phyloP scores from a whole-genome alignment of 2,113 vertebrate species.

The Pygoscelis antarcticus region DNA sequence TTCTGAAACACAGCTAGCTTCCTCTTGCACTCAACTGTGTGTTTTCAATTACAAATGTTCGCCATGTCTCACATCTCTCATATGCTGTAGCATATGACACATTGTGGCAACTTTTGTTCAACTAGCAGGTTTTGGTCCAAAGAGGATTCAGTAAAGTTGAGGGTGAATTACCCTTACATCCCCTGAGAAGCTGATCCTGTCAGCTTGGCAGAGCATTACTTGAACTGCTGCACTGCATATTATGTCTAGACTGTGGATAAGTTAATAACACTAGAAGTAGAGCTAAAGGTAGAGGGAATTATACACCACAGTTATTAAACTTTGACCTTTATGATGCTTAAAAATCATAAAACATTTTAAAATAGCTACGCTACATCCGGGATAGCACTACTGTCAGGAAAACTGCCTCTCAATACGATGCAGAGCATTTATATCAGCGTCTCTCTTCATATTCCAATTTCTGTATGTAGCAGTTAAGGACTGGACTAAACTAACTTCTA shows the following conservation, averaged over 20 bases:
- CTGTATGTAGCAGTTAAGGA: background rate
- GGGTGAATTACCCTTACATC: slow-evolving; percentile 26
- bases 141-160: slow-evolving; percentile 38
- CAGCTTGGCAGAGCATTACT: slow-evolving; percentile 22
- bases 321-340: slow-evolving; percentile 59
- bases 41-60: slow-evolving; percentile 22
- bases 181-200: slow-evolving; percentile 32
- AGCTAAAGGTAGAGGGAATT: slow-evolving; percentile 39
- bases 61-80: background rate
- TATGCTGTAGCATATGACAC: background rate
- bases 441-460: background rate
- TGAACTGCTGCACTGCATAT: background rate
- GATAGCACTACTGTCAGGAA: background rate
- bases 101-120: slow-evolving; percentile 46
- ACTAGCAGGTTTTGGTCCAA: slow-evolving; percentile 33
- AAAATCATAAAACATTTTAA: slow-evolving; percentile 50
- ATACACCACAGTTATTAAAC: slow-evolving; percentile 16
- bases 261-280: slow-evolving; percentile 44
- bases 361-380: background rate
- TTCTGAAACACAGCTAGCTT: background rate
- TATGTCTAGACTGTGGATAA: slow-evolving; percentile 14
- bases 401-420: background rate
- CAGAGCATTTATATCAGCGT: background rate
- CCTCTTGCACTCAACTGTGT: background rate
- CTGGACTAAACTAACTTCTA: background rate